Evolutionary conservation across 2,888 invertebrate species (phyloP), one percentile per base, ranked within the genome.

Genomic region (Microplitis deprimator): DNA sequence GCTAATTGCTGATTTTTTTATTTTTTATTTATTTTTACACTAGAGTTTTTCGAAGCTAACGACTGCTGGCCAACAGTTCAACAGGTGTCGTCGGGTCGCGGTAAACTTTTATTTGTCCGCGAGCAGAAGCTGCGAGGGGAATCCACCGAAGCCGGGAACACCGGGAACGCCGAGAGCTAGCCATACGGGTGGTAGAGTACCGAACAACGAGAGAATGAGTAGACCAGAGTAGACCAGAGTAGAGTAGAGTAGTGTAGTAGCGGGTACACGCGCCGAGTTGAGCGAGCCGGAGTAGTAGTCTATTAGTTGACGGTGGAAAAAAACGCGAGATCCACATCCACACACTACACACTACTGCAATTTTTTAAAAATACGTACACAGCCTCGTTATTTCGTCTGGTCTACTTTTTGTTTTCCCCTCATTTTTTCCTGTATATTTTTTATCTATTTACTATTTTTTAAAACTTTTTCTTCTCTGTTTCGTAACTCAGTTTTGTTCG

Each of bases 31-130:
- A 68, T 64, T 81, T 78, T 77, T 77, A 77, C 79, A 81, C 83
- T 29, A 29, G 29, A 29, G 29, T 29, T 29, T 29, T 83, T 75
- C 16, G 76, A 77, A 81, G 77, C 82, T 81, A 79, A 82, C 29
- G 29, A 29, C 82, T 79, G 80, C 85, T 84, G 83, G 84, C 83
- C 85, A 85, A 83, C 80, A 83, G 87, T 88, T 89, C 89, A 89
- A 89, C 89, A 89, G 89, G 89, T 89, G 89, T 89, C 88, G 86
- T 82, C 77, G 86, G 86, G 85, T 86, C 86, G 87, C 83, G 87
- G 88, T 85, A 85, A 88, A 89, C 87, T 89, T 89, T 89, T 89
- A 89, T 89, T 89, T 87, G 87, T 86, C 84, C 85, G 83, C 80
- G 84, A 84, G 81, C 60, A 80, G 79, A 76, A 78, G 13, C 77